Evolutionary conservation across 2,113 vertebrate genomes (phyloP), one percentile per base, ranked within the genome.

Genomic region (Spheniscus mendiculus): DNA sequence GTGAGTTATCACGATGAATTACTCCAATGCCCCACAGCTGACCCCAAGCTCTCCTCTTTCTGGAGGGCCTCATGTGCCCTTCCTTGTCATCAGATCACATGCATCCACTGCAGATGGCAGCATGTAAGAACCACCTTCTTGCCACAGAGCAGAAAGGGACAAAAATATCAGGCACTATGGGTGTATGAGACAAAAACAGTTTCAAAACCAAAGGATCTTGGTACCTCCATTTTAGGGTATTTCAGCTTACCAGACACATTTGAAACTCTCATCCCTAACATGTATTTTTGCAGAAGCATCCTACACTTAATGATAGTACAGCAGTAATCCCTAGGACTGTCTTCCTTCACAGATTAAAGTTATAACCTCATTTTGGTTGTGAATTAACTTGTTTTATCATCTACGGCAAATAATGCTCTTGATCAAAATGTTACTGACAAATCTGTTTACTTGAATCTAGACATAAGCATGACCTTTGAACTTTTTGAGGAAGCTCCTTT

Each of bases 361-460:
- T 90, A 34, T 20, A 58, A 65, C 6, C 18, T 91, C 19, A 8
- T 78, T 90, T 86, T 71, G 38, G 19, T 78, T 78, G 80, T 81
- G 61, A 89, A 59, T 80, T 89, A 74, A 36, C 25, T 92, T 71
- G 17, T 36, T 36, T 89, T 87, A 42, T 91, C 50, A 78, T 49
- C 44, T 47, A 65, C 36, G 62, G 15, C 38, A 82, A 61, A 71
- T 38, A 81, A 78, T 65, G 56, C 20, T 85, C 29, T 61, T 34
- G 29, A 74, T 87, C 38, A 74, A 81, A 87, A 67, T 26, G 25
- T 62, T 67, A 25, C 52, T 10, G 17, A 40, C 47, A 84, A 17
- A 84, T 93, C 3, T 53, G 63, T 93, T 93, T 93, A 44, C 36
- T 94, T 72, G 69, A 94, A 71, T 79, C 59, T n/a, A 89, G 65